Percentiles rank a stretch among this genome's conserved stretches.
phyloP scores from a whole-genome alignment of 2,113 vertebrate species.

The Pipra filicauda region DNA sequence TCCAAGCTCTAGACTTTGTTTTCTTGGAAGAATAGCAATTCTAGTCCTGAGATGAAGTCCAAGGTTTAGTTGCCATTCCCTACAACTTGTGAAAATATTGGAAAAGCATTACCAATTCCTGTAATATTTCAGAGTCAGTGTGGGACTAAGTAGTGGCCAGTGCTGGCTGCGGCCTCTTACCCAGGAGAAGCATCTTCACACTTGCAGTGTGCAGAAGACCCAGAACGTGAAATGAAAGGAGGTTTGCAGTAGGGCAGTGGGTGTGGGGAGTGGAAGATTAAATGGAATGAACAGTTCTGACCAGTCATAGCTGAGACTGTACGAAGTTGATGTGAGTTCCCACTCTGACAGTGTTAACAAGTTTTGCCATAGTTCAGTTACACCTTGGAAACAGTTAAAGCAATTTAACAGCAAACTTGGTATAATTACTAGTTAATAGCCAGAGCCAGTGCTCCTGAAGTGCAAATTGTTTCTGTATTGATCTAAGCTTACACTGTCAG shows the following conservation, averaged over 20 bases:
- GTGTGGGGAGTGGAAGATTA: neutral
- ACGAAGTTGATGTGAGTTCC: neutral
- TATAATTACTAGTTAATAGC: slow-evolving; percentile 74
- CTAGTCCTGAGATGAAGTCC: neutral
- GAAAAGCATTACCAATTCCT: rapidly evolving
- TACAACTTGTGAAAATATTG: neutral
- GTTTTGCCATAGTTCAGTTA: neutral
- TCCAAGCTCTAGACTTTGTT: neutral
- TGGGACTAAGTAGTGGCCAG: neutral
- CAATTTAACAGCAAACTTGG: slow-evolving; percentile 36
- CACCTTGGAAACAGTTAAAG: slow-evolving; percentile 22
- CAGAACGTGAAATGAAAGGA: neutral
- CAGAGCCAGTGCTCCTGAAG: slow-evolving; percentile 21
- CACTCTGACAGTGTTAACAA: neutral
- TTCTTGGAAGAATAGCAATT: neutral
- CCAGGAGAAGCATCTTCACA: neutral
- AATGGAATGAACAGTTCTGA: neutral
- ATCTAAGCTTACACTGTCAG: slow-evolving; percentile 68
- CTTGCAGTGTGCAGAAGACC: rapidly evolving
- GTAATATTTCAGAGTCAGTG: neutral
- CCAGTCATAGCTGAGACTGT: neutral
- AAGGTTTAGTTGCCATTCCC: neutral
- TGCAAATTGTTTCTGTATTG: slow-evolving; percentile 74
- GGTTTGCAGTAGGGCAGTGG: neutral
- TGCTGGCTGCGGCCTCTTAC: neutral